Conservation (phyloP, 2,113 vertebrate species). For the Megaptera novaeangliae region DNA sequence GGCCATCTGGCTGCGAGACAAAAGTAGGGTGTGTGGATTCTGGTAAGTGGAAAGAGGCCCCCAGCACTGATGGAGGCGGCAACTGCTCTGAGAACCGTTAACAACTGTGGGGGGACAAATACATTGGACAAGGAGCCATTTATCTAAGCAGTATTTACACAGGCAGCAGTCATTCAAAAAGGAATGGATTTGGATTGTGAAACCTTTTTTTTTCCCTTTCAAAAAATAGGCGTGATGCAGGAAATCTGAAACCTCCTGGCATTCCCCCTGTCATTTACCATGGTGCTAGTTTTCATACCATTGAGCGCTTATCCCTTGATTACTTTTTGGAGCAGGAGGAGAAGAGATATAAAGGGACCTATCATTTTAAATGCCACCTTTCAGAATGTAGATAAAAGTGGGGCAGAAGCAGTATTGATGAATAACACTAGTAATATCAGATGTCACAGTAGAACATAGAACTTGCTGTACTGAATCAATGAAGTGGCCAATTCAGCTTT, state of each 20-base stretch:
- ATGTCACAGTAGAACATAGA: neutral
- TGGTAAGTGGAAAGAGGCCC: conserved; percentile 34
- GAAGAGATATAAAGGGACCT: conserved; percentile 18
- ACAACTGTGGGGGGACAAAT: conserved; percentile 66
- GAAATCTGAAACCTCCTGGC: conserved; percentile 59
- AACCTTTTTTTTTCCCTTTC: neutral
- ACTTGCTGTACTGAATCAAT: neutral
- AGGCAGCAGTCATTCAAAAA: conserved; percentile 19
- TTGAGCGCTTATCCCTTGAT: conserved; percentile 22
- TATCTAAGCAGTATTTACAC: conserved; percentile 71
- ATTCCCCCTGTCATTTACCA: conserved; percentile 38
- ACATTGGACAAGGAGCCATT: conserved; percentile 68
- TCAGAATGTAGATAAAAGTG: conserved; percentile 38
- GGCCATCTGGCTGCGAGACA: conserved; percentile 72
- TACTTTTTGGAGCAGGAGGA: conserved; percentile 33
- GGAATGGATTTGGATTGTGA: conserved; percentile 55
- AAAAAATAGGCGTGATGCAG: conserved; percentile 23
- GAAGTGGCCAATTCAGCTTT: neutral
- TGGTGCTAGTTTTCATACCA: conserved; percentile 36
- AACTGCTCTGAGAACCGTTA: conserved; percentile 68
- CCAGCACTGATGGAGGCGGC: conserved; percentile 25
- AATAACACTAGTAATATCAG: neutral
- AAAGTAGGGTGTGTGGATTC: conserved; percentile 33
- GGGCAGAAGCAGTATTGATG: neutral
- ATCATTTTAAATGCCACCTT: conserved; percentile 41